Evolutionary conservation across 2,797 vertebrate species (phyloP).

Genomic region (Thripadectes ignobilis): DNA sequence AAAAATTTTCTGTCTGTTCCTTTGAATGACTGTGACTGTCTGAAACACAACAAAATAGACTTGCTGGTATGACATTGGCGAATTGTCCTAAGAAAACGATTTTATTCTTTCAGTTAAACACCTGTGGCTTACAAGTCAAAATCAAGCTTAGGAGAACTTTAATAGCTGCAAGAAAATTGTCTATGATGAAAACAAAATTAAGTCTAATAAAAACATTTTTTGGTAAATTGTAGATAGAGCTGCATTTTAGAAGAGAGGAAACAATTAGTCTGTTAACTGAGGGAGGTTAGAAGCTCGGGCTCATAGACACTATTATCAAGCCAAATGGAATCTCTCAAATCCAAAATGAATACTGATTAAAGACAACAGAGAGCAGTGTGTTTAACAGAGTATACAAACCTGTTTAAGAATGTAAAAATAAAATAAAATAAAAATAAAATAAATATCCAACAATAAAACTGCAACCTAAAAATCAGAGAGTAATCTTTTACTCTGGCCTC

Average conservation of each 20-base stretch:
- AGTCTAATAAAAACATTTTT: background rate
- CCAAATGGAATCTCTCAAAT: background rate
- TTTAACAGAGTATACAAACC: background rate
- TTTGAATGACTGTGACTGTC: background rate
- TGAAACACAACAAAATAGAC: rapidly evolving
- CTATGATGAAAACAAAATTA: background rate
- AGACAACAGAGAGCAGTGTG: background rate
- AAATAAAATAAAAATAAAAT: too few relatives aligned
- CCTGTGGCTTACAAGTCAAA: background rate
- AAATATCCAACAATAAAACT: background rate
- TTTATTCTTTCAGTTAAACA: background rate
- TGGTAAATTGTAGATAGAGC: background rate
- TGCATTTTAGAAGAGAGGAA: background rate
- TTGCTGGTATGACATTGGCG: background rate
- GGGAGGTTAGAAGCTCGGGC: background rate
- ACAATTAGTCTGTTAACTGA: background rate
- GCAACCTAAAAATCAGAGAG: background rate
- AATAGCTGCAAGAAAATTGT: background rate
- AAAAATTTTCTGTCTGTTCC: background rate
- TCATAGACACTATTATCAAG: background rate
- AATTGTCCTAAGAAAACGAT: background rate
- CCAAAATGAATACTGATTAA: background rate
- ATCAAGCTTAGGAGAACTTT: background rate
- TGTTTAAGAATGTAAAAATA: background rate
- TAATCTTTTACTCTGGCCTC: background rate